Base-by-base conservation (phyloP, 2,888 invertebrate species). In the Dryocosmus kuriphilus region DNA sequence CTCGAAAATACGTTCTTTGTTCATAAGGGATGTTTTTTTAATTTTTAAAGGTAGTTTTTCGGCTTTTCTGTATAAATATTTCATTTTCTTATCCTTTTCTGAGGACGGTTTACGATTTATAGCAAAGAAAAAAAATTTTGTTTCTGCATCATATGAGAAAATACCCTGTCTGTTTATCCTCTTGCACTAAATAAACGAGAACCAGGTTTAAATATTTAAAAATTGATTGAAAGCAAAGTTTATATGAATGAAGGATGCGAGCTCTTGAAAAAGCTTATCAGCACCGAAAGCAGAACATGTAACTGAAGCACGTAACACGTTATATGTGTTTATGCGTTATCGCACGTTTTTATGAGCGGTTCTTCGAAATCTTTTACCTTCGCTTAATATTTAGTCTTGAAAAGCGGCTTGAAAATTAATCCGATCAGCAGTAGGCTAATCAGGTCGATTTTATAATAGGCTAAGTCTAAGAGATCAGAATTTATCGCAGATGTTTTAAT, bases 401-500 rank as follows among this genome's bases (percentile, higher is more conserved):
- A 67, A 65, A 46, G 11, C 9, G 30, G 2, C 51, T 71, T 51
- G 71, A 51, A 71, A 71, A 30, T 46, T 51, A 71, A 71, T 71
- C 71, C 71, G 30, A 51, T 71, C 19, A n/a, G 46, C n/a, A 51
- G 51, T 71, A 30, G 46, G n/a, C 51, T 71, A 71, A 71, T 71
- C 41, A 32, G 30, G 30, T 22, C 30, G 71, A 16, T 71, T 71
- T 71, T 71, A 71, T 71, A 71, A 71, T 71, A 46, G 19, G 19
- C 51, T 30, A 30, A 71, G 5, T 27, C 51, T 30, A 30, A 71
- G 30, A 71, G 62, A 24, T 30, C 46, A 57, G 41, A 75, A 62
- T 75, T 78, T 75, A 73, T 78, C 73, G 41, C 62, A 71, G 22
- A 55, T 71, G 38, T 73, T 65, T 77, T 74, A 76, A 80, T 80